A percentile compares a stretch with the other conserved stretches of the same genome.
Evolutionary conservation across 2,888 invertebrate species (phyloP).

Genomic region (Criorhina ranunculi): DNA sequence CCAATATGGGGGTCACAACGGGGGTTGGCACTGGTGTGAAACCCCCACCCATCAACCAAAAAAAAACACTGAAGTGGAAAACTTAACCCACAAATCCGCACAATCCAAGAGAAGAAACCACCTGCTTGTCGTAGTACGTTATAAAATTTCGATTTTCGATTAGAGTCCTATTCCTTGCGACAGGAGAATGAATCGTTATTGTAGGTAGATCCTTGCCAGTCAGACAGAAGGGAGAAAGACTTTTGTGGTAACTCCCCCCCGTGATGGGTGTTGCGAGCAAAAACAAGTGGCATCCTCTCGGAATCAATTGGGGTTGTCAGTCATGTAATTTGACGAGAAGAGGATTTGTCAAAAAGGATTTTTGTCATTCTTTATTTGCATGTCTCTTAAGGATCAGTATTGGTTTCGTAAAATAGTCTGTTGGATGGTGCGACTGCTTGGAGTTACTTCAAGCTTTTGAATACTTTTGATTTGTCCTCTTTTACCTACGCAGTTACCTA

Average conservation of each 20-base stretch:
- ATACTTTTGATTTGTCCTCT: no score
- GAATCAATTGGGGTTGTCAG: conserved; percentile 34
- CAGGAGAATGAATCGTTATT: not conserved
- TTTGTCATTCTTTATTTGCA: not conserved
- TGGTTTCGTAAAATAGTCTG: no score
- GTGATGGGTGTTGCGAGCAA: not conserved
- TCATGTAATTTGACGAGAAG: conserved; percentile 43
- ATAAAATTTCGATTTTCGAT: conserved; percentile 30
- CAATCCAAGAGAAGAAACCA: not conserved
- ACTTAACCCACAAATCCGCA: conserved; percentile 1
- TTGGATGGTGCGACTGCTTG: no score
- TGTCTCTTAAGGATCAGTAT: not conserved
- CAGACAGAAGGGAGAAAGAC: not conserved
- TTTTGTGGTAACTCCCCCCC: not conserved
- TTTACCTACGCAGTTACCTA: no score
- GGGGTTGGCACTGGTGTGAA: not conserved
- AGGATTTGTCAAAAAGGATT: conserved; percentile 41
- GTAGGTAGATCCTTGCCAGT: not conserved
- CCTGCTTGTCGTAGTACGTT: conserved; percentile 42
- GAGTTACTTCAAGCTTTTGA: no score
- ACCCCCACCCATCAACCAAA: not conserved
- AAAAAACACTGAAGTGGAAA: conserved; percentile 31
- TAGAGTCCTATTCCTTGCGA: conserved; percentile 28
- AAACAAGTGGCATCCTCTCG: conserved; percentile 23
- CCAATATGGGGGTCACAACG: conserved; percentile 3